phyloP scores from a whole-genome alignment of 2,797 vertebrate species.

The Petrocephalus schoutedeni region DNA sequence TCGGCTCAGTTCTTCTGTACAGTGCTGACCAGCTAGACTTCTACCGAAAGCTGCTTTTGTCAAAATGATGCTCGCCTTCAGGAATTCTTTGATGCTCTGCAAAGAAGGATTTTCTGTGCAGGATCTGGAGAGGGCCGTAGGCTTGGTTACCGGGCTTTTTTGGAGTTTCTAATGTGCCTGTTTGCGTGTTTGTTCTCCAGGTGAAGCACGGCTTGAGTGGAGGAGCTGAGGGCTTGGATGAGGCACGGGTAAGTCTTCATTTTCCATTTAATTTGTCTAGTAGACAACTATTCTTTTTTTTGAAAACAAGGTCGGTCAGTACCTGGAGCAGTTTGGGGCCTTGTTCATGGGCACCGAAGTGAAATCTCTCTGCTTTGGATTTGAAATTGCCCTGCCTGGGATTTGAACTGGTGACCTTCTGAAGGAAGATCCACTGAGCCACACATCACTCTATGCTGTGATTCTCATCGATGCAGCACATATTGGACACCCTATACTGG shows the following conservation, averaged over 20 bases:
- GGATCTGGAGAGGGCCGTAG: neutral
- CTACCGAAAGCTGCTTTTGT: too few species aligned
- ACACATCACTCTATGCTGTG: neutral
- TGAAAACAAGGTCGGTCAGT: neutral
- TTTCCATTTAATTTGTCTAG: neutral
- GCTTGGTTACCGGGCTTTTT: neutral
- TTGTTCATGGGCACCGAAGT: neutral
- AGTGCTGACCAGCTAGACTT: neutral
- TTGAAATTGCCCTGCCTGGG: neutral
- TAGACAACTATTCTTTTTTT: neutral
- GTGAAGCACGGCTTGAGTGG: constrained; percentile 43
- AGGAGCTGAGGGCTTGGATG: constrained; percentile 70
- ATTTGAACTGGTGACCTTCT: neutral
- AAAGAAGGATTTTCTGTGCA: neutral
- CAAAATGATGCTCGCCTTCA: too few species aligned
- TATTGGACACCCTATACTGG: neutral
- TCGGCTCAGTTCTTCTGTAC: neutral
- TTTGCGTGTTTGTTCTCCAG: constrained; percentile 42
- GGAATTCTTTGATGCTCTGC: neutral
- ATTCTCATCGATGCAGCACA: neutral
- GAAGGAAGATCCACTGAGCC: neutral
- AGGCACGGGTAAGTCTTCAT: constrained; percentile 58
- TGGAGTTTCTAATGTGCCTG: neutral
- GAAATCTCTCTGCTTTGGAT: neutral
- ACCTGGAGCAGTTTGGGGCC: neutral